Percentiles rank a stretch among this genome's conserved stretches.
Conservation (phyloP, 2,113 vertebrate genomes). For the Sinocyclocheilus anophthalmus region DNA sequence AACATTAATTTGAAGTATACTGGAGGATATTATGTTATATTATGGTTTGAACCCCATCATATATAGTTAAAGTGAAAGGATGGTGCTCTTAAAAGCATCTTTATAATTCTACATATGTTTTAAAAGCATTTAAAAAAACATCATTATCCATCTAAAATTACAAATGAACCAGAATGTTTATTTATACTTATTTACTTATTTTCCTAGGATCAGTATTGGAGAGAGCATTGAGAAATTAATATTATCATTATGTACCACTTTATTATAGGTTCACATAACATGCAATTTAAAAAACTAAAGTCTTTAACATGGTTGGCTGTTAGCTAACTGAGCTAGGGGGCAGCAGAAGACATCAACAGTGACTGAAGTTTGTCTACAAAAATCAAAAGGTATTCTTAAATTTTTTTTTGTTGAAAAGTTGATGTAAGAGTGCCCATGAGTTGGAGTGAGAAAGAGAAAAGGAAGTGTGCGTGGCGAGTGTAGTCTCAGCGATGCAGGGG, state of each 20-base stretch:
- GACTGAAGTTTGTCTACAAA: not conserved
- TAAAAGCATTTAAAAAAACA: not conserved
- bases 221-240: not conserved
- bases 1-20: no score
- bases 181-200: not conserved
- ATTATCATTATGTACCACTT: not conserved
- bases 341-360: not conserved
- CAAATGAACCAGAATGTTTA: not conserved
- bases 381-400: not conserved
- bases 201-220: not conserved
- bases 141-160: not conserved
- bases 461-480: not conserved
- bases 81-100: not conserved
- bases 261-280: not conserved
- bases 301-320: not conserved
- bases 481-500: not conserved
- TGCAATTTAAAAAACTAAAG: not conserved
- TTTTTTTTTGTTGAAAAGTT: not conserved
- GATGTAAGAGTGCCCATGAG: not conserved
- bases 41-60: not conserved
- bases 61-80: not conserved
- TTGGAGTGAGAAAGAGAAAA: slow-evolving; percentile 6
- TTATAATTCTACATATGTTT: not conserved
- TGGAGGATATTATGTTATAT: not conserved
- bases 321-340: not conserved